Evolutionary conservation across 1,140 invertebrate species (phyloP).

Genomic region (Maniola jurtina): DNA sequence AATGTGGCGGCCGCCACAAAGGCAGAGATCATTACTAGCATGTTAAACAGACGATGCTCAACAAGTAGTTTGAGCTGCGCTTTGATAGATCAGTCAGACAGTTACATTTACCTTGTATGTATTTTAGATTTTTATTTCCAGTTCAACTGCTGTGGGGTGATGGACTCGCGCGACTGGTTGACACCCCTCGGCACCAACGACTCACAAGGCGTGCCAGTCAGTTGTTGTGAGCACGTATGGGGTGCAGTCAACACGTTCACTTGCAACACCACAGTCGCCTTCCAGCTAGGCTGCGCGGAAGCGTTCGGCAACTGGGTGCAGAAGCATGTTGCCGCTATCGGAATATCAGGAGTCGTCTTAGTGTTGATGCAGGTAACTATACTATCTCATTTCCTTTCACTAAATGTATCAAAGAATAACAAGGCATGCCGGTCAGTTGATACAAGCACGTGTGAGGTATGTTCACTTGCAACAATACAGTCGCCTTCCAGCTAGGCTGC

Average conservation of each 20-base stretch:
- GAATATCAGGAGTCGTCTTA: slow-evolving; percentile 86
- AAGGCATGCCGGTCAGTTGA: slow-evolving; percentile 81
- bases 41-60: too few relatives aligned
- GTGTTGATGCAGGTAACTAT: slow-evolving; percentile 84
- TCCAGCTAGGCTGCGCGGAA: slow-evolving; percentile 79
- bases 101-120: too few relatives aligned
- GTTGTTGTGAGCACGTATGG: slow-evolving; percentile 80
- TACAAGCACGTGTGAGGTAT: slow-evolving; percentile 76
- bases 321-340: slow-evolving; percentile 85
- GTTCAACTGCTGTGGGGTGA: slow-evolving; percentile 87
- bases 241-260: slow-evolving; percentile 66
- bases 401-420: too few relatives aligned
- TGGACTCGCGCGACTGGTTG: slow-evolving; percentile 81
- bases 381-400: neutral
- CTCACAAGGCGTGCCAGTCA: slow-evolving; percentile 76
- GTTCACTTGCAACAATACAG: slow-evolving; percentile 63
- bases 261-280: slow-evolving; percentile 58
- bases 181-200: slow-evolving; percentile 31
- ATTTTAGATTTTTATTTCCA: slow-evolving; percentile 74
- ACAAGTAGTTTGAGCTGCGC: too few relatives aligned
- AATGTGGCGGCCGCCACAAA: too few relatives aligned
- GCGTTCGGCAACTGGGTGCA: slow-evolving; percentile 82
- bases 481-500: slow-evolving; percentile 78
- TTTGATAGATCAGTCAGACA: too few relatives aligned
- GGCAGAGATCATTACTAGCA: neutral